Percentiles rank a stretch among this genome's conserved stretches.
Evolutionary conservation across 2,888 invertebrate species (phyloP).

Genomic region (Drosophila merina): DNA sequence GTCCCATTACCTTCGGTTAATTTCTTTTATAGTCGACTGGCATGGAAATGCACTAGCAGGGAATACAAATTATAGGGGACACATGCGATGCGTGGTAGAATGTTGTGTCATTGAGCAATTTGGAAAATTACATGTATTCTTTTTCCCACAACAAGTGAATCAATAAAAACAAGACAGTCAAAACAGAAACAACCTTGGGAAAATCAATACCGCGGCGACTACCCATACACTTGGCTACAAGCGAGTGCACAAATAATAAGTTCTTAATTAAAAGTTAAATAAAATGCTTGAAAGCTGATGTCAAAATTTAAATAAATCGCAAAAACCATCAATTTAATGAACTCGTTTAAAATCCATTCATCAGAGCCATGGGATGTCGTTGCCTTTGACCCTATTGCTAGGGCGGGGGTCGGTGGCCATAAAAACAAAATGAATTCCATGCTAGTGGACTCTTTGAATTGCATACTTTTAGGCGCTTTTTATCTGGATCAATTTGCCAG

Average conservation of each 20-base stretch:
- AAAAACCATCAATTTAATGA: not conserved
- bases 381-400: slow-evolving; percentile 9
- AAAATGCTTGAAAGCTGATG: not conserved
- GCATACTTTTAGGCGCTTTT: slow-evolving; percentile 61
- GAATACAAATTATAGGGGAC: slow-evolving; percentile 54
- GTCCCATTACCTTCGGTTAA: slow-evolving; percentile 9
- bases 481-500: slow-evolving; percentile 64
- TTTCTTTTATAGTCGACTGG: slow-evolving; percentile 52
- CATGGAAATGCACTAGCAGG: slow-evolving; percentile 51
- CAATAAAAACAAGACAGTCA: slow-evolving; percentile 10
- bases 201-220: slow-evolving; percentile 18
- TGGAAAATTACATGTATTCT: slow-evolving; percentile 58
- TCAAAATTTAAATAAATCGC: not conserved
- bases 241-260: not conserved
- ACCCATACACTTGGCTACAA: not conserved
- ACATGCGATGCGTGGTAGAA: slow-evolving; percentile 1
- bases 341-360: not conserved
- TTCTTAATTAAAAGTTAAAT: not conserved
- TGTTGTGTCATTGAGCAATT: slow-evolving; percentile 40
- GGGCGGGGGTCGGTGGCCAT: not conserved
- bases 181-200: slow-evolving; percentile 1
- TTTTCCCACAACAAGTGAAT: slow-evolving; percentile 10
- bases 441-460: slow-evolving; percentile 20
- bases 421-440: slow-evolving; percentile 23
- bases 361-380: slow-evolving; percentile 11